Percentiles rank a stretch among this genome's conserved stretches.
Conservation (phyloP, 2,113 vertebrate species). For the Vulpes lagopus region DNA sequence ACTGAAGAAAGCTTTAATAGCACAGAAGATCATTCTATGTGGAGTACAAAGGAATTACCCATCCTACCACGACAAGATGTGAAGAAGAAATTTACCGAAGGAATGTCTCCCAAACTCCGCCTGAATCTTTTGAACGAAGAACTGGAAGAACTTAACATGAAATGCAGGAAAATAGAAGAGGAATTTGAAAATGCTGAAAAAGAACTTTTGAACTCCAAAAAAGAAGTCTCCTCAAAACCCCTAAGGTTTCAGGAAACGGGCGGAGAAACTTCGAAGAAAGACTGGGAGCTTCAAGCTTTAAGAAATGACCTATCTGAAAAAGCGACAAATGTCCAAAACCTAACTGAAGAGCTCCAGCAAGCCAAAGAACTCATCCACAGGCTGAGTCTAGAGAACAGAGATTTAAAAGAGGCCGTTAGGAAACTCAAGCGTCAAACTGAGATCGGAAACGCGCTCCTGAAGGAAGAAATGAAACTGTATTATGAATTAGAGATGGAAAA, state of each 20-base stretch:
- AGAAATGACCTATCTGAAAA: conserved; percentile 77
- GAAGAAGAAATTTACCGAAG: conserved; percentile 67
- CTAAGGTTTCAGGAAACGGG: conserved; percentile 55
- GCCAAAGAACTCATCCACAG: conserved; percentile 75
- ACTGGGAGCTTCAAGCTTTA: conserved; percentile 61
- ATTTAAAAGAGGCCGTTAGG: conserved; percentile 66
- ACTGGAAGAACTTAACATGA: conserved; percentile 72
- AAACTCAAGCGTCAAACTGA: conserved; percentile 69
- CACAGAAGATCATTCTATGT: conserved; percentile 76
- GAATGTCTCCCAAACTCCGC: conserved; percentile 69
- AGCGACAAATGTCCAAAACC: conserved; percentile 59
- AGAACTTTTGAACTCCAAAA: conserved; percentile 76
- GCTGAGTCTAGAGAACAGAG: conserved; percentile 72
- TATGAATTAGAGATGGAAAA: conserved; percentile 69
- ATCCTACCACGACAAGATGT: conserved; percentile 32
- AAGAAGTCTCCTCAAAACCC: neutral
- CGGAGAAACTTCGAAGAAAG: conserved; percentile 54
- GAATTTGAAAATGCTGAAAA: conserved; percentile 77
- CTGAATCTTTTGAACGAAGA: conserved; percentile 79
- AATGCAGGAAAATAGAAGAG: conserved; percentile 72
- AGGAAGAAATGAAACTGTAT: conserved; percentile 63
- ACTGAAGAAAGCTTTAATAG: conserved; percentile 44
- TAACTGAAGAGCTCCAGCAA: conserved; percentile 73
- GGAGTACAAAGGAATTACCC: conserved; percentile 79
- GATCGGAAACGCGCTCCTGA: neutral